These are phyloP conservation scores for Limulus polyphemus DNA, from an alignment of 2,888 invertebrate species.

Conservation along the genomic window DNA sequence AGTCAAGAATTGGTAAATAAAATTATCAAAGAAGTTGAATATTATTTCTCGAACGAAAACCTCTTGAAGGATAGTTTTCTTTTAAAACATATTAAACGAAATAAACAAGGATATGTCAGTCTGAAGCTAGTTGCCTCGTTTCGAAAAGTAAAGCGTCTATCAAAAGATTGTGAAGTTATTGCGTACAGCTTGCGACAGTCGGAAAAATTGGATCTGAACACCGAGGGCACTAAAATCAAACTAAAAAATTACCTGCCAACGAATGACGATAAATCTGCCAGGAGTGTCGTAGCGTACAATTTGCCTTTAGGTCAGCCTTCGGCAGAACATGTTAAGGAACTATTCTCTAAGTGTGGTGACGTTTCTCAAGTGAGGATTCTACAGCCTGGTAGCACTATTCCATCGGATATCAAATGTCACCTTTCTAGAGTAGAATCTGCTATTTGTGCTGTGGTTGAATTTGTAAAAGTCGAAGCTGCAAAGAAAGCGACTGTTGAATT, in stretches of 20 bases:
- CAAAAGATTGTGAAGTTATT: slow-evolving; percentile 86
- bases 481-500: slow-evolving; percentile 55
- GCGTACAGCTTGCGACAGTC: slow-evolving; percentile 69
- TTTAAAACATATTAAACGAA: slow-evolving; percentile 68
- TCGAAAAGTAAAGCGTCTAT: slow-evolving; percentile 83
- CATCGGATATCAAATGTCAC: slow-evolving; percentile 50
- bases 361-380: slow-evolving; percentile 76
- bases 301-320: slow-evolving; percentile 71
- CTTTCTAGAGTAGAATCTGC: slow-evolving; percentile 65
- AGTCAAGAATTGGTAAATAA: slow-evolving; percentile 62
- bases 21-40: slow-evolving; percentile 79
- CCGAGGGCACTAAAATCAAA: slow-evolving; percentile 75
- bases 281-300: slow-evolving; percentile 75
- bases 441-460: slow-evolving; percentile 78
- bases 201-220: slow-evolving; percentile 72
- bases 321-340: slow-evolving; percentile 79
- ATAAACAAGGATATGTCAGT: slow-evolving; percentile 50
- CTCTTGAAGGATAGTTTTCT: slow-evolving; percentile 91
- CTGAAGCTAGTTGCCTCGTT: slow-evolving; percentile 89
- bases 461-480: slow-evolving; percentile 72
- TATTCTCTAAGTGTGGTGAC: slow-evolving; percentile 77
- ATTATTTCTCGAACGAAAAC: slow-evolving; percentile 89
- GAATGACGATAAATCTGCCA: slow-evolving; percentile 81
- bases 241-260: slow-evolving; percentile 70
- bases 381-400: slow-evolving; percentile 75